phyloP scores from a whole-genome alignment of 2,797 vertebrate species.

The Leptodactylus fallax region DNA sequence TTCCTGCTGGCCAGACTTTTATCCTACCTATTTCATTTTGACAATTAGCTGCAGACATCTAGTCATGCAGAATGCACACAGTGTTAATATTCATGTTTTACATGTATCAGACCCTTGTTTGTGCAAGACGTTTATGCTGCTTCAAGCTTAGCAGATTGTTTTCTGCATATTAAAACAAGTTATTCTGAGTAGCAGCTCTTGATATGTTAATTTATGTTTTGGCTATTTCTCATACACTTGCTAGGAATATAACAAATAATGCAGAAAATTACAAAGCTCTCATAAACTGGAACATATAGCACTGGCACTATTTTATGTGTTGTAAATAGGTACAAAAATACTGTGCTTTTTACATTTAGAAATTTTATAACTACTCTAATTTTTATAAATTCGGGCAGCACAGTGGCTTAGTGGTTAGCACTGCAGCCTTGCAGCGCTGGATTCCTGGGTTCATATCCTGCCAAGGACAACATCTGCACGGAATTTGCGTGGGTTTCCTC shows the following conservation, averaged over 20 bases:
- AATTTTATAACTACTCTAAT: too few relatives aligned
- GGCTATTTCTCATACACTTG: neutral
- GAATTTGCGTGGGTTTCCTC: too few relatives aligned
- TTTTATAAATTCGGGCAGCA: too few relatives aligned
- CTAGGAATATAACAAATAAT: neutral
- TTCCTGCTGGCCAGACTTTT: slow-evolving; percentile 52
- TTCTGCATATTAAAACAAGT: slow-evolving; percentile 35
- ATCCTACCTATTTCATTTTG: slow-evolving; percentile 42
- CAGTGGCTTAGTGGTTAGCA: too few relatives aligned
- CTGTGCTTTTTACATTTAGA: too few relatives aligned
- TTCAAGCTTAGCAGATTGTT: slow-evolving; percentile 52
- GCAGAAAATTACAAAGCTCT: too few relatives aligned
- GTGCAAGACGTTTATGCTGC: slow-evolving; percentile 22
- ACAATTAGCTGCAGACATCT: slow-evolving; percentile 33
- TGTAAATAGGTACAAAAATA: too few relatives aligned
- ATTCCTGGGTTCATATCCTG: too few relatives aligned
- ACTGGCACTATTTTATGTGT: neutral
- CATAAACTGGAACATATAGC: neutral
- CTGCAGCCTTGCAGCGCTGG: too few relatives aligned
- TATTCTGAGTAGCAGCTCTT: slow-evolving; percentile 18
- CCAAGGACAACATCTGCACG: too few relatives aligned
- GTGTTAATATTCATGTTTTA: slow-evolving; percentile 40
- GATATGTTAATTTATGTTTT: slow-evolving; percentile 27
- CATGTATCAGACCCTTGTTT: slow-evolving; percentile 36
- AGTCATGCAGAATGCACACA: slow-evolving; percentile 21